Conservation (phyloP, 2,113 vertebrate species). For the Theristicus caerulescens region DNA sequence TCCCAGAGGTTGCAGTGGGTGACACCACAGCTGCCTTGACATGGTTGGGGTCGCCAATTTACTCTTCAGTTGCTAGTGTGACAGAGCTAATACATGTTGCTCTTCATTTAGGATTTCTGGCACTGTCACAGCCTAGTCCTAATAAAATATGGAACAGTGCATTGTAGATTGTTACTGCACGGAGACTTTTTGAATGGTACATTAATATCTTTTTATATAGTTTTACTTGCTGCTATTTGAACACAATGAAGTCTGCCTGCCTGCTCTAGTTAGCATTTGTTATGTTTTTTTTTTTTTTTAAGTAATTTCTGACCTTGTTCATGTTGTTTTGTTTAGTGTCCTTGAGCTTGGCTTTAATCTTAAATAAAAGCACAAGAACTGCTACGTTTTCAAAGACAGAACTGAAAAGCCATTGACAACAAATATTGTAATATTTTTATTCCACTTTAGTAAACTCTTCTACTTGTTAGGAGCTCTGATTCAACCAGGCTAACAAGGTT, state of each 20-base stretch:
- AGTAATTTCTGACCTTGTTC: conserved; percentile 76
- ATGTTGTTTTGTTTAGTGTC: conserved; percentile 73
- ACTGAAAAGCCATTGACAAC: conserved; percentile 60
- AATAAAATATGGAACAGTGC: background rate
- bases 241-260: conserved; percentile 31
- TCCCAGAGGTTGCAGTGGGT: background rate
- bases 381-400: conserved; percentile 34
- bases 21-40: background rate
- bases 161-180: background rate
- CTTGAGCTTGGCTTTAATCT: conserved; percentile 78
- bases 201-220: background rate
- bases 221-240: conserved; percentile 29
- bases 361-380: conserved; percentile 73
- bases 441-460: conserved; percentile 51
- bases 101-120: background rate
- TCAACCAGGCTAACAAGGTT: conserved; percentile 70
- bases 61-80: background rate
- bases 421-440: conserved; percentile 67
- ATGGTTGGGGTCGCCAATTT: background rate
- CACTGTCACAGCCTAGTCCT: background rate
- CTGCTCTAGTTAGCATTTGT: conserved; percentile 22
- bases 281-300: conserved; percentile 26
- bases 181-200: background rate
- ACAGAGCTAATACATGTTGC: background rate
- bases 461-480: conserved; percentile 65